Percentiles rank a stretch among this genome's conserved stretches.
phyloP scores from a whole-genome alignment of 2,113 vertebrate species.

The Beaufortia kweichowensis region DNA sequence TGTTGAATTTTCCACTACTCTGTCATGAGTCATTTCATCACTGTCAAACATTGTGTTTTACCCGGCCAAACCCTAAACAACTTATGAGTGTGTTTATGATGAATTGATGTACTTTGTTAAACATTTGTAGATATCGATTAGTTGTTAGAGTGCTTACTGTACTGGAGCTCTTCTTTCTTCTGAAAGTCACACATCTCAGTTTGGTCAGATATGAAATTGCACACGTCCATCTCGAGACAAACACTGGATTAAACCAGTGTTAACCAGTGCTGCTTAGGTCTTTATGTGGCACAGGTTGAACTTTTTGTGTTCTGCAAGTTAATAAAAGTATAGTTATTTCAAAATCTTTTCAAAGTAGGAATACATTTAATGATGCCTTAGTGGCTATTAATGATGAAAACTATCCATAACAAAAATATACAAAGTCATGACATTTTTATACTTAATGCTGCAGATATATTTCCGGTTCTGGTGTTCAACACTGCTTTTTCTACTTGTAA shows the following conservation, averaged over 20 bases:
- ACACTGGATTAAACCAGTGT: not conserved
- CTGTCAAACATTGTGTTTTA: conserved; percentile 5
- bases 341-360: not conserved
- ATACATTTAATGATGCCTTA: conserved; percentile 16
- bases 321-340: not conserved
- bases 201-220: not conserved
- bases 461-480: not conserved
- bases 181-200: not conserved
- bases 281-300: not conserved
- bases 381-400: not conserved
- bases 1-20: conserved; percentile 47
- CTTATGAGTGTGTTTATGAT: not conserved
- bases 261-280: no score
- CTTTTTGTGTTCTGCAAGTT: conserved; percentile 12
- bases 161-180: not conserved
- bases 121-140: conserved; percentile 44
- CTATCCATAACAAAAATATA: no score
- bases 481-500: not conserved
- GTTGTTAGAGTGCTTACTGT: not conserved
- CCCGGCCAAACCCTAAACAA: not conserved
- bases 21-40: not conserved
- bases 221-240: not conserved
- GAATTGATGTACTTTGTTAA: conserved; percentile 24
- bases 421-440: conserved; percentile 6
- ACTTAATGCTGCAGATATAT: conserved; percentile 6